Evolutionary conservation across 2,888 invertebrate genomes (phyloP).

Genomic region (Dromius quadrimaculatus): DNA sequence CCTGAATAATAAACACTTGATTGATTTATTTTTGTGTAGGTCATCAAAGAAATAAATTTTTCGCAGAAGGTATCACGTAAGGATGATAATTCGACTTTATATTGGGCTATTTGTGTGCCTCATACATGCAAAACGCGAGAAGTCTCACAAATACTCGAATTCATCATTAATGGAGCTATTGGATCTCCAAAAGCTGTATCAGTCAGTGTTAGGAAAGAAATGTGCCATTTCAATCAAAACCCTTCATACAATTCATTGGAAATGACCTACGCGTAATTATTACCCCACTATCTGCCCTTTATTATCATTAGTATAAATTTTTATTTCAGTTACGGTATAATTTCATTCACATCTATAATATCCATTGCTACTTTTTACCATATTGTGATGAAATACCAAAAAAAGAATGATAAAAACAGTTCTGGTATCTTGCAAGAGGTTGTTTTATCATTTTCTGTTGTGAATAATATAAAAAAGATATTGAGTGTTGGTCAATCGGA

Average conservation of each 20-base stretch:
- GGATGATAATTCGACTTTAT: conserved; percentile 63
- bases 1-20: neutral
- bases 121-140: conserved; percentile 70
- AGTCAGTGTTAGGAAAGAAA: conserved; percentile 57
- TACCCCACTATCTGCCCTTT: no score
- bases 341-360: conserved; percentile 57
- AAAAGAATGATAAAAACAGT: conserved; percentile 55
- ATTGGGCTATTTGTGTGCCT: conserved; percentile 77
- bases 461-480: conserved; percentile 73
- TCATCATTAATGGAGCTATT: conserved; percentile 58
- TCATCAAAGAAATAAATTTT: neutral
- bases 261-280: conserved; percentile 65
- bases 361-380: conserved; percentile 60
- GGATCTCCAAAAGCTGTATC: conserved; percentile 56
- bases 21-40: neutral
- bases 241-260: conserved; percentile 63
- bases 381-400: conserved; percentile 56
- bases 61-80: conserved; percentile 52
- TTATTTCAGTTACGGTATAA: conserved; percentile 58
- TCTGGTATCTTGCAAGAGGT: conserved; percentile 55
- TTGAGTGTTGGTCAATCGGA: conserved; percentile 71
- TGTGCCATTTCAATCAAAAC: conserved; percentile 58
- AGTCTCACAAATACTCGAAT: conserved; percentile 68
- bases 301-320: no score
- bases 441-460: conserved; percentile 71